Base-by-base conservation (phyloP, 2,797 vertebrate species). In the Parauchenoglanis ngamensis region DNA sequence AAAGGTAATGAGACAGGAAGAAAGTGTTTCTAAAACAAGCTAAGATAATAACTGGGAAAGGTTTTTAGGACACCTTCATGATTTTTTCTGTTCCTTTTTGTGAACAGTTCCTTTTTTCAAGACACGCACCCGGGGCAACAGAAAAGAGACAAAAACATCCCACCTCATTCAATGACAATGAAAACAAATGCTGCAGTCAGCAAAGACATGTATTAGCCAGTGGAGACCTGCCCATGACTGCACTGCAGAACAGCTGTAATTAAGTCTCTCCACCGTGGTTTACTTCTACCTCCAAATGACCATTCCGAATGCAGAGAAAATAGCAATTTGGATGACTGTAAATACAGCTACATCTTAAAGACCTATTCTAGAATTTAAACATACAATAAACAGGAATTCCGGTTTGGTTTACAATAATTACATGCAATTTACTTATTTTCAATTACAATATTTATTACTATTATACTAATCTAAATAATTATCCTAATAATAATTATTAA, bases 131-230 rank as follows among this genome's bases (percentile, higher is more conserved):
- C 12, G 12, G 7, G 78, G 84, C 68, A 84, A 70, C 68, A 85
- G 44, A 85, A 86, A 44, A 57, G 28, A 5, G 67, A 46, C 23
- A 67, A 31, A 52, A 49, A 90, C 88, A 93, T 49, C 72, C 94
- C 92, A 90, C 94, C 89, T 78, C 78, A 67, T 89, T 76, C 68
- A 83, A 2, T 61, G 86, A 90, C 86, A 92, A 87, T 90, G 90
- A 92, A 91, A 93, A 90, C 90, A 89, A 93, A 90, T 92, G 89
- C 90, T 91, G 78, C 88, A 90, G 84, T 94, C 87, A 88, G 87
- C 84, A 84, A 77, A 92, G 90, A 92, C 93, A 94, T 83, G 91
- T 90, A 92, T 90, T 86, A 88, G 89, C 95, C 84, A 87, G 94
- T 93, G 90, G 84, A 90, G 92, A 94, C 93, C 92, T 93, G 94